Evolutionary conservation across 2,888 invertebrate genomes (phyloP), one percentile per base, ranked within the genome.

Genomic region (Euplagia quadripunctaria): DNA sequence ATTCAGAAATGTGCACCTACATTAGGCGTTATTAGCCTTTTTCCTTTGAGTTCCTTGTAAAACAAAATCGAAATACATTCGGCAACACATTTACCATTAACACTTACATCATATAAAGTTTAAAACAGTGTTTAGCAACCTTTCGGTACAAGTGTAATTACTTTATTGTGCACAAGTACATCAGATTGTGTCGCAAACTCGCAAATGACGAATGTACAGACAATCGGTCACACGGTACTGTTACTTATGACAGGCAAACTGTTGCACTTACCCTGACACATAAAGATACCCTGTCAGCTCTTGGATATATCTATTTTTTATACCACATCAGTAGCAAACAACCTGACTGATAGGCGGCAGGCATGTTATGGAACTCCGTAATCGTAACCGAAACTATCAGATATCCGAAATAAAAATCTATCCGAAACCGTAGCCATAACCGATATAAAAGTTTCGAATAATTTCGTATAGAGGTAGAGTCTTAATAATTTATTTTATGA

Each of bases 201-300:
- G 69, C 69, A 77, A 77, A 72, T 76, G 73, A 49, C 51, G 66
- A 71, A 66, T 55, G 65, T 63, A 52, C 43, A 82, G 78, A 89
- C 88, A 88, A 87, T 87, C 81, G 87, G 83, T 90, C 87, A 68
- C 87, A 87, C 83, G 89, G 87, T 82, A 85, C 87, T 79, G 86
- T 83, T 79, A 81, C 79, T 76, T 74, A 72, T 68, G 72, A 77
- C 78, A 72, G 64, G 68, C 76, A 75, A 77, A 81, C 51, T 65
- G 76, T 79, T 84, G 78, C 82, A 80, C 71, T 71, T 73, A 85
- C 88, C 88, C 83, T 88, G 88, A 89, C 87, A 85, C 88, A 86
- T 86, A 79, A 69, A 69, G 69, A 61, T 69, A 69, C 31, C 68
- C 68, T 61, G 68, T 16, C 1, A 58, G 6, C 58, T 51, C 43